phyloP scores from a whole-genome alignment of 2,113 vertebrate genomes.

The Mirounga angustirostris region DNA sequence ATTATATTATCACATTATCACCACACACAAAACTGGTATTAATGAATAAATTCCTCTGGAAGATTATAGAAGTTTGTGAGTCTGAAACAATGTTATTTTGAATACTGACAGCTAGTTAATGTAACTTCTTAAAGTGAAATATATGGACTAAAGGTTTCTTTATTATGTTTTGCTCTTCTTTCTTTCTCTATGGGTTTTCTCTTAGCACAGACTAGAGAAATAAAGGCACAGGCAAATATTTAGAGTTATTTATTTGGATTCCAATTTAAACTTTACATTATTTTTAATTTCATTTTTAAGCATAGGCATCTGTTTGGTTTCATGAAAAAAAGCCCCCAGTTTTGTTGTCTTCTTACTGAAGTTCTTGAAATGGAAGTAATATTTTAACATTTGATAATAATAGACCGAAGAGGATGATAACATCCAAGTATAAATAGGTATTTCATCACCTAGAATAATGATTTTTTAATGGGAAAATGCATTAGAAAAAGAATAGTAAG shows the following conservation, averaged over 20 bases:
- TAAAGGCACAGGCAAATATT: not conserved
- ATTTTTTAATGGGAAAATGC: not conserved
- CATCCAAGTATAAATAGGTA: not conserved
- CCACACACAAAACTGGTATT: not conserved
- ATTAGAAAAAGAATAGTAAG: not conserved
- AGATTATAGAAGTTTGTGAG: not conserved
- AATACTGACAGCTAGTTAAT: not conserved
- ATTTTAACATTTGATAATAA: slow-evolving; percentile 3
- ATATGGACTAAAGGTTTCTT: not conserved
- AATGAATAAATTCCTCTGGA: not conserved
- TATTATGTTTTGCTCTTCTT: not conserved
- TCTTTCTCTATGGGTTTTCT: not conserved
- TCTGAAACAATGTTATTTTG: not conserved
- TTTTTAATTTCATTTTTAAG: slow-evolving; percentile 44
- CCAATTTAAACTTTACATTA: not conserved
- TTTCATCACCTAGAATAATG: not conserved
- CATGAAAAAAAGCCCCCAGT: not conserved
- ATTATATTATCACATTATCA: not conserved
- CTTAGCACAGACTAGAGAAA: not conserved
- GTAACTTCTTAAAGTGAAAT: not conserved
- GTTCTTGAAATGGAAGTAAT: not conserved
- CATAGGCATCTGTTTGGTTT: not conserved
- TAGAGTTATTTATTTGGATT: not conserved
- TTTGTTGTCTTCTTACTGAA: not conserved
- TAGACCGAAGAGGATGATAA: not conserved